Evolutionary conservation across 2,797 vertebrate genomes (phyloP).

Genomic region (Smutsia gigantea): DNA sequence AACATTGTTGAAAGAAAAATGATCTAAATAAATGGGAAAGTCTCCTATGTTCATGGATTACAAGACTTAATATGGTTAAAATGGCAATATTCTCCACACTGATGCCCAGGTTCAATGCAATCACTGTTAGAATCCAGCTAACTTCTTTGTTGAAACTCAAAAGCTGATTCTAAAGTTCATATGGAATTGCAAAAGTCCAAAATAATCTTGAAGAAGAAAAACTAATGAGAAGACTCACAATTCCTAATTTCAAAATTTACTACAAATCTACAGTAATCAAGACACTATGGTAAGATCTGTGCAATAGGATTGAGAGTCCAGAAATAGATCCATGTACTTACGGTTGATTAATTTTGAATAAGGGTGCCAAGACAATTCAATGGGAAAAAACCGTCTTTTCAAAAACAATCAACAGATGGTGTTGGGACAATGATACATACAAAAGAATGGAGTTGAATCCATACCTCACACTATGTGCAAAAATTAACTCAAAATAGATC

Average conservation of each 20-base stretch:
- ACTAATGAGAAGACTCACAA: not conserved
- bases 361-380: not conserved
- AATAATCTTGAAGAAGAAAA: not conserved
- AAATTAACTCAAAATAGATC: not conserved
- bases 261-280: not conserved
- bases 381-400: not conserved
- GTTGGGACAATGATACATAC: not conserved
- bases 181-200: not conserved
- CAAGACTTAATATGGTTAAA: not conserved
- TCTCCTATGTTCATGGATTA: not conserved
- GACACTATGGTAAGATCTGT: not conserved
- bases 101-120: not conserved
- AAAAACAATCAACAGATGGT: not conserved
- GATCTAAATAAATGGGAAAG: not conserved
- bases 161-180: not conserved
- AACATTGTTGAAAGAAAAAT: not conserved
- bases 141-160: not conserved
- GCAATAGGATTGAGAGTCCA: not conserved
- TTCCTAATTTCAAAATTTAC: not conserved
- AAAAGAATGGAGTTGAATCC: not conserved
- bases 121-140: not conserved
- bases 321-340: not conserved
- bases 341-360: not conserved
- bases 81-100: not conserved
- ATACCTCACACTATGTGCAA: not conserved